Evolutionary conservation across 2,797 vertebrate genomes (phyloP).

Genomic region (Pseudomugil tenellus): DNA sequence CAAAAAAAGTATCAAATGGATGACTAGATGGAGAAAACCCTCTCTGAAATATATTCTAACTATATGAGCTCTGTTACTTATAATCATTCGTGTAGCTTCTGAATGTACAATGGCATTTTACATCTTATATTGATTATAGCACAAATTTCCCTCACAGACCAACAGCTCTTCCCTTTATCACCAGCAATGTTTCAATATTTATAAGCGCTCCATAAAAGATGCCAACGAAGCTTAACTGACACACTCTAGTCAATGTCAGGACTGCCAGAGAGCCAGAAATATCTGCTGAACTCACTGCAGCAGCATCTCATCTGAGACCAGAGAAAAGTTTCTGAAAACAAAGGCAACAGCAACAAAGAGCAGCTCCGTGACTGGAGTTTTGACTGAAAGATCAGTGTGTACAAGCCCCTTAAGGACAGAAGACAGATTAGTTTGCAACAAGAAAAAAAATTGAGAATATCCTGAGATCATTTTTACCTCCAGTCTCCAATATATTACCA

Average conservation of each 20-base stretch:
- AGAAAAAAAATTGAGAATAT: too few species aligned
- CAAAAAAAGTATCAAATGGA: slow-evolving; percentile 7
- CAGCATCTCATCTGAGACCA: slow-evolving; percentile 47
- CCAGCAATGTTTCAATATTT: slow-evolving; percentile 39
- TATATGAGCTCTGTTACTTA: not conserved
- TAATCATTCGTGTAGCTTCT: not conserved
- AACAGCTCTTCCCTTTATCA: slow-evolving; percentile 21
- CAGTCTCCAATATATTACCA: too few species aligned
- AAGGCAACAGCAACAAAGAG: slow-evolving; percentile 7
- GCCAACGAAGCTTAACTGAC: slow-evolving; percentile 53
- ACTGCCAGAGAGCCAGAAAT: slow-evolving; percentile 50
- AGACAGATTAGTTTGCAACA: not conserved
- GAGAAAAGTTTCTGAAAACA: slow-evolving; percentile 20
- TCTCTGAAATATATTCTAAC: not conserved
- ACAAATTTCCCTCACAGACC: not conserved
- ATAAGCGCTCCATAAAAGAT: slow-evolving; percentile 50
- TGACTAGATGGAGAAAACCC: slow-evolving; percentile 9
- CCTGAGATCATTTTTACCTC: too few species aligned
- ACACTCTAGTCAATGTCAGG: slow-evolving; percentile 41
- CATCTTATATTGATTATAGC: not conserved
- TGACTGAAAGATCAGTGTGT: not conserved
- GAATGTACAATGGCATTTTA: not conserved
- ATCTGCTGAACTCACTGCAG: slow-evolving; percentile 72
- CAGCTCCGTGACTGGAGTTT: not conserved
- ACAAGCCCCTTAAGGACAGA: not conserved